Conservation (phyloP, 2,797 vertebrate species). For the Oreochromis grahami region DNA sequence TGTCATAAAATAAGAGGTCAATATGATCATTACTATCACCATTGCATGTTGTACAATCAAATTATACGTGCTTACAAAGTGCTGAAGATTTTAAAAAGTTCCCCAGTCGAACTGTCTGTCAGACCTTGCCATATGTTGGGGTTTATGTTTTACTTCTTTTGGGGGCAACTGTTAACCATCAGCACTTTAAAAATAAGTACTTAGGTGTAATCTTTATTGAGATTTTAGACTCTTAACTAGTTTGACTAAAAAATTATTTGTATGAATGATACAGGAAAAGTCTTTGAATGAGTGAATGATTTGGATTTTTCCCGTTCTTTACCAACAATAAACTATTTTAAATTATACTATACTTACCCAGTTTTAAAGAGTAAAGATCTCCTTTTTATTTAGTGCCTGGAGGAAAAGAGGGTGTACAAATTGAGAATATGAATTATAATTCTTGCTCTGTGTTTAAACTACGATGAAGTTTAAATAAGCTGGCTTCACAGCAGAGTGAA, state of each 20-base stretch:
- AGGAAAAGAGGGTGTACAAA: neutral
- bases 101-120: accelerated
- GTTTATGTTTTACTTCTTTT: neutral
- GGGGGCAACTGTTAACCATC: neutral
- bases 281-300: neutral
- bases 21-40: neutral
- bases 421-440: neutral
- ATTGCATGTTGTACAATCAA: neutral
- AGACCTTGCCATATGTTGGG: neutral
- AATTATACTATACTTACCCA: neutral
- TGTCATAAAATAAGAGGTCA: neutral
- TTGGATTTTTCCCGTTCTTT: neutral
- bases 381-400: neutral
- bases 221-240: neutral
- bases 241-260: neutral
- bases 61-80: neutral
- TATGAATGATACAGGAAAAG: neutral
- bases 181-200: neutral
- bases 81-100: neutral
- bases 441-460: neutral
- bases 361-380: neutral
- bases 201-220: neutral
- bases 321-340: neutral
- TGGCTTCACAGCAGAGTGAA: neutral
- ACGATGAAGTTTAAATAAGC: neutral